Conservation (phyloP, 2,113 vertebrate genomes). For the Sprattus sprattus region DNA sequence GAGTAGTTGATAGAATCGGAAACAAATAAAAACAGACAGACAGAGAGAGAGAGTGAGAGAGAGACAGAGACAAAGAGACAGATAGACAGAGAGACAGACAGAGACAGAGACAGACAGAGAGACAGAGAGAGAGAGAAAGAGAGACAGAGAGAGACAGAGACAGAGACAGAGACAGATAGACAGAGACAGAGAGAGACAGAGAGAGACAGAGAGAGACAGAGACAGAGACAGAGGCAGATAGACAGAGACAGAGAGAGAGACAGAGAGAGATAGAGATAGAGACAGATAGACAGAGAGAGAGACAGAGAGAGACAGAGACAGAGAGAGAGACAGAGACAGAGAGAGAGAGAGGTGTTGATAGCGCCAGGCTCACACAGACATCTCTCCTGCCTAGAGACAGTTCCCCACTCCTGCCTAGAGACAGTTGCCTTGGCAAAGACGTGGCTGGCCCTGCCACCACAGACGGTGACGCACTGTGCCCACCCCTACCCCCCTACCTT, state of each 20-base stretch:
- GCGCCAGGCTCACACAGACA: neutral
- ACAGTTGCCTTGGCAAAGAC: constrained; percentile 13
- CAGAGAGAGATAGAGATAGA: neutral
- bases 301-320: neutral
- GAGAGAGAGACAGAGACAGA: neutral
- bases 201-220: neutral
- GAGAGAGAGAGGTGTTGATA: neutral
- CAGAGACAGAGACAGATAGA: neutral
- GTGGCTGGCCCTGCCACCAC: neutral
- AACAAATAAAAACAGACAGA: neutral
- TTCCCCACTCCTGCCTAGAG: neutral
- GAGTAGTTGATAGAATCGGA: neutral
- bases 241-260: neutral
- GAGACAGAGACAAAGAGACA: neutral
- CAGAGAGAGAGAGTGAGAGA: neutral
- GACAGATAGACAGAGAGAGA: neutral
- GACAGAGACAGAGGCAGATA: neutral
- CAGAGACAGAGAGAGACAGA: neutral
- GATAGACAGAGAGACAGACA: neutral
- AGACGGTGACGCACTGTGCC: neutral
- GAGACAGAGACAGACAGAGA: neutral
- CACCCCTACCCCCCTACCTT: neutral
- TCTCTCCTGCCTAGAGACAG: constrained; percentile 7
- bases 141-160: neutral
- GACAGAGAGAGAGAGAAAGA: neutral